Percentiles rank a stretch among this genome's conserved stretches.
These are phyloP conservation scores for Rallus crepitans DNA, from an alignment of 2,797 vertebrate species.

Conservation along the genomic window DNA sequence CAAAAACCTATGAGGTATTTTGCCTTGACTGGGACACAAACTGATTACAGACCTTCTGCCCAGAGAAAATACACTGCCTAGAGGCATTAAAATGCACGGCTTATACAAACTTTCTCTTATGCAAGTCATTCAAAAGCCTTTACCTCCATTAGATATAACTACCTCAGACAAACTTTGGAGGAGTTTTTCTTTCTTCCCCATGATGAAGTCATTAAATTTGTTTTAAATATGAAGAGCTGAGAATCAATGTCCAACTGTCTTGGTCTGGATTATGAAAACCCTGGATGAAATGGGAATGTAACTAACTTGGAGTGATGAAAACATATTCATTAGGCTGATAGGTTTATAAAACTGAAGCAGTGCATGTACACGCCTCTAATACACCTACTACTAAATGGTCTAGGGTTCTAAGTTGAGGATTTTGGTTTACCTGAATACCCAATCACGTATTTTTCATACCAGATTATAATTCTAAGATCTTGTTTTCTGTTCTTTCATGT, in stretches of 20 bases:
- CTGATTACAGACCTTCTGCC: background rate
- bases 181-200: background rate
- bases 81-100: background rate
- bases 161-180: background rate
- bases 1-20: background rate
- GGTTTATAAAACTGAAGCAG: too few relatives aligned
- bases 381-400: background rate
- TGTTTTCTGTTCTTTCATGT: background rate
- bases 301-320: background rate
- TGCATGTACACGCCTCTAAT: background rate
- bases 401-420: background rate
- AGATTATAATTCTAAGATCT: background rate
- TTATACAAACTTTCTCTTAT: background rate
- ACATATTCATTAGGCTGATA: background rate
- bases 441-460: background rate
- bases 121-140: background rate
- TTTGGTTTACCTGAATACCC: background rate
- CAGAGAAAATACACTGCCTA: background rate
- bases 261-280: background rate
- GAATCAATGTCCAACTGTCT: background rate
- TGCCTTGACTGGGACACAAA: background rate
- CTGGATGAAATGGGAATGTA: background rate
- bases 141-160: background rate
- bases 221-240: background rate
- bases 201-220: background rate